Percentiles rank a stretch among this genome's conserved stretches.
phyloP scores from a whole-genome alignment of 53 echinoderm and acorn worm genomes.

The Zoroaster sp. region DNA sequence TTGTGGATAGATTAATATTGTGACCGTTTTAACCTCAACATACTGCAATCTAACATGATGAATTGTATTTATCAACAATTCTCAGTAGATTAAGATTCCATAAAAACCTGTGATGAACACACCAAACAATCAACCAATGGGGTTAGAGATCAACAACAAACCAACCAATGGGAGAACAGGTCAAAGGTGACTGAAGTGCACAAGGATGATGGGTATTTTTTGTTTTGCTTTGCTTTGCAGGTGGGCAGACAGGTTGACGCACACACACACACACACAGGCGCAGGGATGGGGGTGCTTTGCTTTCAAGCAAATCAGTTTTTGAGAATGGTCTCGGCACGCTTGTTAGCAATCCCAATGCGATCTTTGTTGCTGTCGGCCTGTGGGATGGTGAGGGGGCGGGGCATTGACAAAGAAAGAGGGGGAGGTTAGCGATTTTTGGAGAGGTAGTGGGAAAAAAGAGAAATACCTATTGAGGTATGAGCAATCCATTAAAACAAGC shows the following conservation, averaged over 20 bases:
- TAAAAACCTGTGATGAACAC: neutral
- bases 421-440: constrained; percentile 33
- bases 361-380: constrained; percentile 81
- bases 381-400: constrained; percentile 39
- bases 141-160: constrained; percentile 26
- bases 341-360: constrained; percentile 91
- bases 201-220: neutral
- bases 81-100: neutral
- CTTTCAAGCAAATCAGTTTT: constrained; percentile 59
- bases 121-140: constrained; percentile 25
- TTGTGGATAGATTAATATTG: neutral
- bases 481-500: neutral
- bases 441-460: constrained; percentile 19
- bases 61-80: neutral
- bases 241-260: constrained; percentile 25
- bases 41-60: neutral
- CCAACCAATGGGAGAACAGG: constrained; percentile 27
- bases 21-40: neutral
- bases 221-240: neutral
- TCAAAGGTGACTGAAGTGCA: constrained; percentile 24
- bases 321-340: constrained; percentile 86
- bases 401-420: constrained; percentile 1
- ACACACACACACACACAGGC: constrained; percentile 41
- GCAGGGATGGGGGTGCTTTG: constrained; percentile 39
- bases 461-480: constrained; percentile 2